Evolutionary conservation across 2,113 vertebrate genomes (phyloP).

Genomic region (Shinisaurus crocodilurus): DNA sequence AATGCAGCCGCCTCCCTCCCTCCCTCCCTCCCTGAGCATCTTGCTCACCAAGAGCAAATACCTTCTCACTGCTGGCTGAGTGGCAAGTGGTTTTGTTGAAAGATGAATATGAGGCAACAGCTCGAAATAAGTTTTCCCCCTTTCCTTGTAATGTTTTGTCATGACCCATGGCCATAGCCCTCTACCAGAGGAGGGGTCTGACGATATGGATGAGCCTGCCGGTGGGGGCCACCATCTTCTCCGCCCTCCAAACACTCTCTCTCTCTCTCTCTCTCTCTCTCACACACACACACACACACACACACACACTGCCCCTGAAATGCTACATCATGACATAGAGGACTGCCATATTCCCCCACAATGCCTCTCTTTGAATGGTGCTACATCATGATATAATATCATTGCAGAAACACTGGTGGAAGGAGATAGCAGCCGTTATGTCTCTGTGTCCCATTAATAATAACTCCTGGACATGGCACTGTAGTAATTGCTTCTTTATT

Average conservation of each 20-base stretch:
- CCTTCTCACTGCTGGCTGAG: no score
- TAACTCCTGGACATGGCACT: not conserved
- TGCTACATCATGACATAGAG: not conserved
- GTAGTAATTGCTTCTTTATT: not conserved
- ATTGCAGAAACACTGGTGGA: not conserved
- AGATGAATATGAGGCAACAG: not conserved
- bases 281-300: not conserved
- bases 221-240: not conserved
- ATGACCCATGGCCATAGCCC: not conserved
- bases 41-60: no score
- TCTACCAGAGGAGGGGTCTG: not conserved
- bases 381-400: not conserved
- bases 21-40: no score
- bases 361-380: not conserved
- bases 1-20: no score
- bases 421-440: not conserved
- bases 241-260: no score
- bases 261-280: no score
- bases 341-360: not conserved
- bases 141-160: not conserved
- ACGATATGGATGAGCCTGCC: not conserved
- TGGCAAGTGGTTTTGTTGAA: no score
- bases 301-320: not conserved
- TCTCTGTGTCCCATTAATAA: not conserved
- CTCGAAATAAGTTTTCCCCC: not conserved